Evolutionary conservation across 2,888 invertebrate genomes (phyloP).

Genomic region (Drosophila mettleri): DNA sequence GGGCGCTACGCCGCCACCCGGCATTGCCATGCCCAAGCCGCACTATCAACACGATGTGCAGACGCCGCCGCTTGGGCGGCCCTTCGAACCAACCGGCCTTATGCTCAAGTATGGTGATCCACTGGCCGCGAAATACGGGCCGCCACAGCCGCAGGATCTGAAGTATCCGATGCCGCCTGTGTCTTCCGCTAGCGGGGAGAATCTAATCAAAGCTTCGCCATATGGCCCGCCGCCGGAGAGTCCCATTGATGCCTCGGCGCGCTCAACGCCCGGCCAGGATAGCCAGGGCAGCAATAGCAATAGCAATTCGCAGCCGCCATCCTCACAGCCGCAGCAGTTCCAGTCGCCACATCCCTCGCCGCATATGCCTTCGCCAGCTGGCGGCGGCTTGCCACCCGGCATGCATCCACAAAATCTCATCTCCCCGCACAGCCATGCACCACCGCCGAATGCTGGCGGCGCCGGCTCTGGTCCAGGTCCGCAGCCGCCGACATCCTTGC

Average conservation of each 20-base stretch:
- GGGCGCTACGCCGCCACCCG: slow-evolving; percentile 80
- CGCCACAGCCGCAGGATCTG: slow-evolving; percentile 83
- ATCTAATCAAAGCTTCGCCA: slow-evolving; percentile 84
- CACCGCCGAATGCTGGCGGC: slow-evolving; percentile 50
- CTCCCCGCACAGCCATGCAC: slow-evolving; percentile 78
- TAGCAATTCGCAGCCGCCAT: slow-evolving; percentile 83
- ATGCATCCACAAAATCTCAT: slow-evolving; percentile 85
- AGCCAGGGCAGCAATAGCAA: slow-evolving; percentile 85
- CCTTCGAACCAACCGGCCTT: slow-evolving; percentile 83
- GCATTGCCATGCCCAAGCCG: slow-evolving; percentile 83
- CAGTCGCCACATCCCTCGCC: slow-evolving; percentile 85
- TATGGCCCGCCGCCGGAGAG: slow-evolving; percentile 83
- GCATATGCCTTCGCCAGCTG: slow-evolving; percentile 83
- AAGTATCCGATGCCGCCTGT: slow-evolving; percentile 84
- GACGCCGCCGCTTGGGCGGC: slow-evolving; percentile 82
- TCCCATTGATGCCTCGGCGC: slow-evolving; percentile 85
- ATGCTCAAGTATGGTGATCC: slow-evolving; percentile 85
- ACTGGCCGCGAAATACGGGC: slow-evolving; percentile 82
- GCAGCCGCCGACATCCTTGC: slow-evolving; percentile 72
- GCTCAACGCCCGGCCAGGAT: slow-evolving; percentile 85
- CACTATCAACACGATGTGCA: slow-evolving; percentile 84
- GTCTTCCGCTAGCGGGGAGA: slow-evolving; percentile 80
- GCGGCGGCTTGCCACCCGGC: slow-evolving; percentile 81
- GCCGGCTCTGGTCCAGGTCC: slow-evolving; percentile 69
- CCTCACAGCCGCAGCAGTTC: slow-evolving; percentile 81